Evolutionary conservation across 2,888 invertebrate species (phyloP).

Genomic region (Gortyna flavago): DNA sequence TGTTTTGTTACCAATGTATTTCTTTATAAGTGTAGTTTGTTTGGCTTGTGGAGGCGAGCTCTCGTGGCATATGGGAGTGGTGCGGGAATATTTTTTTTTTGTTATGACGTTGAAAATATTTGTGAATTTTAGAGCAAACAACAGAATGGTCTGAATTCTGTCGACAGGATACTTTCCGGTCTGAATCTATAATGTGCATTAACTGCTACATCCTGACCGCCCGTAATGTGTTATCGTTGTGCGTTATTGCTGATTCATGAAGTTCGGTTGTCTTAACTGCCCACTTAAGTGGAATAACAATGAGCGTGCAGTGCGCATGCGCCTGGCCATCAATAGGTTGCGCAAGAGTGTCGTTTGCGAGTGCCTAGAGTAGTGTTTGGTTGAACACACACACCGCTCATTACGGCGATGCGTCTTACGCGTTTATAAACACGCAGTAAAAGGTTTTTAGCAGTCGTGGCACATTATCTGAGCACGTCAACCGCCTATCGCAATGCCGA

Average conservation of each 20-base stretch:
- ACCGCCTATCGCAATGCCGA: slow-evolving; percentile 47
- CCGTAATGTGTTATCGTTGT: slow-evolving; percentile 72
- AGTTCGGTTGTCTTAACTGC: slow-evolving; percentile 70
- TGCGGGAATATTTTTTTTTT: slow-evolving; percentile 63
- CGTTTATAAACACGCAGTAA: slow-evolving; percentile 62
- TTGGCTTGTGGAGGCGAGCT: slow-evolving; percentile 82
- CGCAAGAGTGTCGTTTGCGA: slow-evolving; percentile 52
- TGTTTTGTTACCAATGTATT: slow-evolving; percentile 87
- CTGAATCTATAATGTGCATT: slow-evolving; percentile 61
- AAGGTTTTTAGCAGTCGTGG: slow-evolving; percentile 57
- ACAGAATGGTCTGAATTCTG: slow-evolving; percentile 65
- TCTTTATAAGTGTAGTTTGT: slow-evolving; percentile 84
- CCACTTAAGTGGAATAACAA: slow-evolving; percentile 75
- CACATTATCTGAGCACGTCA: slow-evolving; percentile 55
- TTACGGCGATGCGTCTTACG: slow-evolving; percentile 66
- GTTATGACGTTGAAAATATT: slow-evolving; percentile 64
- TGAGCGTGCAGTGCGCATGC: slow-evolving; percentile 61
- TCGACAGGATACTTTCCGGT: slow-evolving; percentile 67
- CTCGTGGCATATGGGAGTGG: slow-evolving; percentile 77
- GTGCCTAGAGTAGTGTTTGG: slow-evolving; percentile 46
- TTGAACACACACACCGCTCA: slow-evolving; percentile 62
- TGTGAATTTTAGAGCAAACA: slow-evolving; percentile 65
- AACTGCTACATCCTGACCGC: slow-evolving; percentile 70
- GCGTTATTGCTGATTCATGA: slow-evolving; percentile 76
- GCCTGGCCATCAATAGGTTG: slow-evolving; percentile 65